These are phyloP conservation scores for Apostichopus californicus DNA, from an alignment of 35 echinoderm and acorn worm genomes.

Conservation along the genomic window DNA sequence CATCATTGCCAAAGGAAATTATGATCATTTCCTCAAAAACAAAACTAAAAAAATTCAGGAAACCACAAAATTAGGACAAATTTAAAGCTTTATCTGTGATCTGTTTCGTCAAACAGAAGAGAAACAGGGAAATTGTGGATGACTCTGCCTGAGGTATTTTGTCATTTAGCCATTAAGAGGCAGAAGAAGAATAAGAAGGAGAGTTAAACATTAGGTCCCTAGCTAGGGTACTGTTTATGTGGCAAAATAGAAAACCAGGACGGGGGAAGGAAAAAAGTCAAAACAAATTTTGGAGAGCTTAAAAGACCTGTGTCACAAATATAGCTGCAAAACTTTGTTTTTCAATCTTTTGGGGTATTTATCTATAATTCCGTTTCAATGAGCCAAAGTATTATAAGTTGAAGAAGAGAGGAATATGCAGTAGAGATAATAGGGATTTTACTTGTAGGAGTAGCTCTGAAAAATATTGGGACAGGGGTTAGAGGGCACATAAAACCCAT, in stretches of 20 bases:
- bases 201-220: neutral
- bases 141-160: conserved; percentile 8
- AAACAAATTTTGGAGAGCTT: neutral
- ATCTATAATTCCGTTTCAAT: no score
- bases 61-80: neutral
- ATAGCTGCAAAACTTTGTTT: neutral
- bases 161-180: neutral
- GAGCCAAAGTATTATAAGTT: no score
- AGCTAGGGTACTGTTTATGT: neutral
- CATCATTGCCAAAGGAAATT: conserved; percentile 14
- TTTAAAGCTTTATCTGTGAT: neutral
- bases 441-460: no score
- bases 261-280: neutral
- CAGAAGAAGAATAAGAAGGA: neutral
- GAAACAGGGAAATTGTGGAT: neutral
- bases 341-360: neutral
- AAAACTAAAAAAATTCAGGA: neutral
- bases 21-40: neutral
- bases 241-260: neutral
- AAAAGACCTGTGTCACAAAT: neutral
- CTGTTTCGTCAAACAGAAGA: neutral
- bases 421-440: no score
- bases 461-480: no score
- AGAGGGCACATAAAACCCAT: no score
- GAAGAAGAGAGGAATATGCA: no score